Conservation (phyloP, 2,113 vertebrate species). For the Psilopsiagon aymara region DNA sequence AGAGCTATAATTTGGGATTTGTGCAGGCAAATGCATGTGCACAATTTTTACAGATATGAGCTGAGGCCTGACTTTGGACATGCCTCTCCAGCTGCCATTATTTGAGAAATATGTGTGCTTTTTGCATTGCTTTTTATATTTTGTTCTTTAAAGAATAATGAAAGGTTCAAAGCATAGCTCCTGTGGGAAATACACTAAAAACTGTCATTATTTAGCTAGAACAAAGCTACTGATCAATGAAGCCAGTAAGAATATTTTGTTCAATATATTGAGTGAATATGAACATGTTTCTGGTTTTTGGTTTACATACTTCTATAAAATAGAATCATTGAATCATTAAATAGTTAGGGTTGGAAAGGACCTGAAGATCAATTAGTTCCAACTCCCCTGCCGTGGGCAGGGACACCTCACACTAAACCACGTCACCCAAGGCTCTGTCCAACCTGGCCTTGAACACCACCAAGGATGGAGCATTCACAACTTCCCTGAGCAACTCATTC, state of each 20-base stretch:
- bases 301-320: neutral
- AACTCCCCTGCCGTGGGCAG: too few species aligned
- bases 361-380: too few species aligned
- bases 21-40: neutral
- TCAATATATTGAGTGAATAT: neutral
- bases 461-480: too few species aligned
- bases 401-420: too few species aligned
- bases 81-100: neutral
- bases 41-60: neutral
- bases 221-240: neutral
- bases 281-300: neutral
- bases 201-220: neutral
- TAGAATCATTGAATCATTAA: too few species aligned
- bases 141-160: neutral
- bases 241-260: neutral
- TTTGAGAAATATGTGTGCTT: neutral
- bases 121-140: neutral
- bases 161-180: neutral
- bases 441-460: too few species aligned
- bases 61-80: neutral
- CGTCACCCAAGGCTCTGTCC: too few species aligned
- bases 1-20: neutral
- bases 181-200: neutral
- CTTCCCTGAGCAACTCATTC: too few species aligned
- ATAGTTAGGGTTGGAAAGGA: too few species aligned